Conservation (phyloP, 2,797 vertebrate genomes). For the Cyclopterus lumpus region DNA sequence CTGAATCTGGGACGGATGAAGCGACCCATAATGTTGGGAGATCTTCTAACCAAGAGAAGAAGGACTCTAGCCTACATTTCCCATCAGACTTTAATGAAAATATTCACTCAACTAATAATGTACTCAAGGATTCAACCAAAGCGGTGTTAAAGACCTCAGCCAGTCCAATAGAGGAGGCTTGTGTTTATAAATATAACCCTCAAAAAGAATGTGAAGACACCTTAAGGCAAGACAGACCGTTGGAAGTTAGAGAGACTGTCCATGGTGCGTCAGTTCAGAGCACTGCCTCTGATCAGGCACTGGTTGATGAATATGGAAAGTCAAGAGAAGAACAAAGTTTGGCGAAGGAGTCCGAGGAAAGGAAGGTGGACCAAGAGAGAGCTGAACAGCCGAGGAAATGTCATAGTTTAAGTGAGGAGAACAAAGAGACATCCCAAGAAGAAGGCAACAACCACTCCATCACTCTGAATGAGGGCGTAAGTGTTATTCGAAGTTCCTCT, state of each 20-base stretch:
- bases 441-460: conserved; percentile 22
- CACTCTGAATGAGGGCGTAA: conserved; percentile 13
- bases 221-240: conserved; percentile 14
- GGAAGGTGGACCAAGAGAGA: conserved; percentile 41
- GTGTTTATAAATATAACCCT: conserved; percentile 58
- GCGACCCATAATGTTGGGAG: background rate
- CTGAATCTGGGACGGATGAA: conserved; percentile 33
- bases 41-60: conserved; percentile 25
- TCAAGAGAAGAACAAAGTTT: conserved; percentile 20
- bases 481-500: conserved; percentile 57
- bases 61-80: conserved; percentile 10
- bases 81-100: conserved; percentile 27
- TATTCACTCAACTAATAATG: conserved; percentile 4
- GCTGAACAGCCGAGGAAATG: conserved; percentile 29
- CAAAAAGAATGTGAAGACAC: conserved; percentile 27
- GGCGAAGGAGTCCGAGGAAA: conserved; percentile 24
- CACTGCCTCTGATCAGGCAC: conserved; percentile 13
- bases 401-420: conserved; percentile 44
- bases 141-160: conserved; percentile 16
- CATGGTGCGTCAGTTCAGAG: conserved; percentile 18
- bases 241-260: conserved; percentile 16
- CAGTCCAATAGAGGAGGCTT: conserved; percentile 38
- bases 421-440: conserved; percentile 37
- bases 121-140: conserved; percentile 29
- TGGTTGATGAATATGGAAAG: conserved; percentile 17